Conservation (phyloP, 2,113 vertebrate species). For the Bos indicus region DNA sequence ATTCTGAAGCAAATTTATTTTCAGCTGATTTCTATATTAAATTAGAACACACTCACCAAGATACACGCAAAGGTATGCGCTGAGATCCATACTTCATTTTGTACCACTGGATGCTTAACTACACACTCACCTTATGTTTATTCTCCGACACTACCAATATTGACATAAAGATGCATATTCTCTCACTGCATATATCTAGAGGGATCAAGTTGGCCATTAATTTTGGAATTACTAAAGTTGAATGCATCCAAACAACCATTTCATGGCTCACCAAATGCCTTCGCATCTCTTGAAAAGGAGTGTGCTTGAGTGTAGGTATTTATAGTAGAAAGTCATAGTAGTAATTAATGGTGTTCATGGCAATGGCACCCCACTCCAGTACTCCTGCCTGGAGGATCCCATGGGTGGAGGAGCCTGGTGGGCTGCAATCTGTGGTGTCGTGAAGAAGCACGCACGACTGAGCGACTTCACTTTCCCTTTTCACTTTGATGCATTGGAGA, state of each 20-base stretch:
- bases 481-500: no score
- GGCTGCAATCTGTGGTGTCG: no score
- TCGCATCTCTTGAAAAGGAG: conserved; percentile 69
- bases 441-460: no score
- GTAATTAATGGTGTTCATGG: neutral
- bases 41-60: neutral
- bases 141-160: neutral
- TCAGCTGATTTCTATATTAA: neutral
- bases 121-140: neutral
- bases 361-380: no score
- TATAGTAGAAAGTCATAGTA: conserved; percentile 8
- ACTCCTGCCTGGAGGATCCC: no score
- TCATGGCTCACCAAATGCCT: conserved; percentile 81
- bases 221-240: conserved; percentile 72
- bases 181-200: neutral
- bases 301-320: conserved; percentile 25
- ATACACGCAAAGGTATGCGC: neutral
- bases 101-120: neutral
- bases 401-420: no score
- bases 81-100: neutral
- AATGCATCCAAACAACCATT: conserved; percentile 82
- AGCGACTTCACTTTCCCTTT: no score
- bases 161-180: neutral
- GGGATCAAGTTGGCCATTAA: conserved; percentile 45
- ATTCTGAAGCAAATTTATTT: conserved; percentile 10